phyloP scores from a whole-genome alignment of 2,797 vertebrate genomes.

The Lemur catta region DNA sequence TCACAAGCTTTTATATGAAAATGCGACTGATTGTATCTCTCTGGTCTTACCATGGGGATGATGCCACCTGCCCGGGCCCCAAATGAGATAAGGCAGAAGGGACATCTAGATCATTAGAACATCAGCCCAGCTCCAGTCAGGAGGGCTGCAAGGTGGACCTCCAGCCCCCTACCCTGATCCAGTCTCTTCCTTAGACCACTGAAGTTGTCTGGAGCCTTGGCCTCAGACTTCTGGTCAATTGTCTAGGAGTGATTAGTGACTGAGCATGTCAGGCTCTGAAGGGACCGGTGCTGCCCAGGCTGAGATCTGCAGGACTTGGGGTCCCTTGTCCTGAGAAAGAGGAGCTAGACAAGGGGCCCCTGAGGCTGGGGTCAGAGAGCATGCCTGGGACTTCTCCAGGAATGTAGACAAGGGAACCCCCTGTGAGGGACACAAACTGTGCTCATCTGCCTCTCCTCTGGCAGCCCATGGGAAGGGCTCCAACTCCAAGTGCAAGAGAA shows the following conservation, averaged over 20 bases:
- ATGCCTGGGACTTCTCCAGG: neutral
- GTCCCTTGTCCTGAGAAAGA: neutral
- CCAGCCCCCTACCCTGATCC: rapidly evolving
- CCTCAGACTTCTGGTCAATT: neutral
- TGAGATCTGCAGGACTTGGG: neutral
- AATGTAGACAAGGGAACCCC: neutral
- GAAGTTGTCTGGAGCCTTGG: neutral
- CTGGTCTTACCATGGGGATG: neutral
- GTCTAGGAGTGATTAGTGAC: neutral
- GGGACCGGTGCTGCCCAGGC: neutral
- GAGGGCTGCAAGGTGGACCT: neutral
- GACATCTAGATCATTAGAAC: neutral
- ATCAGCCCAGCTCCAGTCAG: neutral
- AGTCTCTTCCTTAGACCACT: neutral
- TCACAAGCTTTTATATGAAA: neutral
- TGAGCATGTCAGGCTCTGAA: neutral
- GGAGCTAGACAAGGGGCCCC: no score
- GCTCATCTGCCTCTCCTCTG: neutral
- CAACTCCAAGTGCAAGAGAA: neutral
- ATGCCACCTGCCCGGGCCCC: neutral
- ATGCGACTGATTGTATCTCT: neutral
- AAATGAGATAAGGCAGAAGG: neutral
- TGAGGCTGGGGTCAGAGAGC: neutral
- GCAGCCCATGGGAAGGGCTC: neutral
- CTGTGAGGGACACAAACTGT: neutral